Percentiles rank a stretch among this genome's conserved stretches.
phyloP scores from a whole-genome alignment of 1,140 invertebrate species.

The Physella acuta region DNA sequence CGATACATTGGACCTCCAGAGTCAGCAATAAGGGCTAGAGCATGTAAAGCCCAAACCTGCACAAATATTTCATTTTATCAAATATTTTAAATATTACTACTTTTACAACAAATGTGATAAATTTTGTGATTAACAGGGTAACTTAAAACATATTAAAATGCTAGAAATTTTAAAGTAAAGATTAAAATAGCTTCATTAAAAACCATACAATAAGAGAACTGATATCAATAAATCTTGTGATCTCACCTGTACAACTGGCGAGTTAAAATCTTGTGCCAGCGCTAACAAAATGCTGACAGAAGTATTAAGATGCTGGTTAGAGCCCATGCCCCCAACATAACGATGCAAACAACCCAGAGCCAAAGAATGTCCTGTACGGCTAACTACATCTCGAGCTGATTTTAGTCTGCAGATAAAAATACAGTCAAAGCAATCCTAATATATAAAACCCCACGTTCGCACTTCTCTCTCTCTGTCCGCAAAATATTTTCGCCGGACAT shows the following conservation, averaged over 20 bases:
- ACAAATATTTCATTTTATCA: no score
- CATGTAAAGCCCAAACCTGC: constrained; percentile 94
- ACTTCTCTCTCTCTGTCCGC: no score
- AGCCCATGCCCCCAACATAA: constrained; percentile 86
- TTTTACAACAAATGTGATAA: no score
- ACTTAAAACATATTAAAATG: no score
- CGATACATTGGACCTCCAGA: constrained; percentile 98
- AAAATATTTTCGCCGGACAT: no score
- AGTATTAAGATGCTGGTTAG: constrained; percentile 87
- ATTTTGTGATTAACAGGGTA: no score
- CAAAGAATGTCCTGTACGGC: constrained; percentile 87
- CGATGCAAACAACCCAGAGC: constrained; percentile 89
- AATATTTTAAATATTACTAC: no score
- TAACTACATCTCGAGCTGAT: constrained; percentile 83
- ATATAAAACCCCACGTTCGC: no score
- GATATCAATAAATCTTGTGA: background rate
- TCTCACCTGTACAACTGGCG: constrained; percentile 82
- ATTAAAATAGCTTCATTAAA: no score
- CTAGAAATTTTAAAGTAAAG: no score
- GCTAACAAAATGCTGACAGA: constrained; percentile 92
- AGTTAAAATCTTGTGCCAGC: constrained; percentile 87
- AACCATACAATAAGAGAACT: no score
- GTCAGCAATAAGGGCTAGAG: constrained; percentile 91
- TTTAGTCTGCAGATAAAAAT: constrained; percentile 66
- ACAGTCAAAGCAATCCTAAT: background rate